Evolutionary conservation across 2,888 invertebrate species (phyloP), one percentile per base, ranked within the genome.

Genomic region (Drosophila seclusa): DNA sequence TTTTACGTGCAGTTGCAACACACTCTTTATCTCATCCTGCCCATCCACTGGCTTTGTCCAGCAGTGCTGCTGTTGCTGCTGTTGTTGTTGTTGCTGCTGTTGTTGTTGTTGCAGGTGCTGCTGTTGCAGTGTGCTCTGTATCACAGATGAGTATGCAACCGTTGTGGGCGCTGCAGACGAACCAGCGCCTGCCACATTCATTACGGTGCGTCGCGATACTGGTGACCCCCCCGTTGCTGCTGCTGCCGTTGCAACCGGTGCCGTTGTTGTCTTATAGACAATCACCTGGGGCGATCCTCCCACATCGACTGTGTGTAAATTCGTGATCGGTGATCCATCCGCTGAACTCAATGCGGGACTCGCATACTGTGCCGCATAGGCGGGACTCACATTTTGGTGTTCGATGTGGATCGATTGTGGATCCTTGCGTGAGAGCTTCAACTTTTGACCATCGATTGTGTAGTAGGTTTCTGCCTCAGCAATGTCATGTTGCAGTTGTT

Each of bases 91-190:
- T 4, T 73, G 70, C 8, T 83, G 80, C 16, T 68, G 73, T 38
- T 82, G 83, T 38, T 82, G 83, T 38, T 91, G 91, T 52, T 91
- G 92, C 13, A 70, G 68, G 38, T 82, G 83, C 40, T 89, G 91
- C 40, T 91, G 91, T 52, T 91, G 92, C 69, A 91, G 78, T 61
- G 91, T 91, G 70, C 92, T 92, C 89, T 82, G 96, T 88, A 97
- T 97, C 73, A 97, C 97, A 78, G 97, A 97, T 59, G 97, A 96
- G 92, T 97, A 97, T 66, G 95, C 97, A 73, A 97, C 96, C 91
- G 95, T 90, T 67, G 90, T 82, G 53, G 87, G 87, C 48, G 82
- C 74, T 69, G 88, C 87, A 83, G 92, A 90, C 90, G 92, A 91
- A 74, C 88, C 85, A 71, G 92, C 90, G 88, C 89, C 91, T 81